Conservation (phyloP, 2,113 vertebrate species). For the Hippoglossus stenolepis region DNA sequence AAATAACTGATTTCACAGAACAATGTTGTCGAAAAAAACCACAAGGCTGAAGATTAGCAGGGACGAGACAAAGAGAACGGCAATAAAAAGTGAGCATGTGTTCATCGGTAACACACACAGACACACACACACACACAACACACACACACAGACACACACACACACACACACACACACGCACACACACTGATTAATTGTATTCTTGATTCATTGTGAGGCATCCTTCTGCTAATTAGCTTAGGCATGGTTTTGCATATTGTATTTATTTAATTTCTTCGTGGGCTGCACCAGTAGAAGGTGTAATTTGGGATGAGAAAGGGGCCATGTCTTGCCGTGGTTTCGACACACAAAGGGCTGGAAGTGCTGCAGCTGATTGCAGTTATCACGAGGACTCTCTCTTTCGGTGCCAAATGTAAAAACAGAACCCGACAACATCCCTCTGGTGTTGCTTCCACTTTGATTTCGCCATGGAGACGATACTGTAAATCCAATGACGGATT, state of each 20-base stretch:
- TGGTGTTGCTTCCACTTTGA: conserved; percentile 28
- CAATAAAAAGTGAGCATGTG: conserved; percentile 54
- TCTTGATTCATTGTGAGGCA: conserved; percentile 77
- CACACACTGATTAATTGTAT: conserved; percentile 78
- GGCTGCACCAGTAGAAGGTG: conserved; percentile 70
- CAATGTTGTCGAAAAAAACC: conserved; percentile 71
- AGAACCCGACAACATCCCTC: conserved; percentile 51
- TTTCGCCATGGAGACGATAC: conserved; percentile 19
- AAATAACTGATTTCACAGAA: conserved; percentile 65
- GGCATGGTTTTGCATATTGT: conserved; percentile 84
- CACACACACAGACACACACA: conserved; percentile 30
- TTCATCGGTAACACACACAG: conserved; percentile 30
- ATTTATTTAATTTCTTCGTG: conserved; percentile 82
- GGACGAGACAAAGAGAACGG: conserved; percentile 54
- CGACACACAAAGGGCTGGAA: conserved; percentile 55
- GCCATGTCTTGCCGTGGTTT: conserved; percentile 53
- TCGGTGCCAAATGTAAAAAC: conserved; percentile 54
- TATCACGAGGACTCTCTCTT: conserved; percentile 43
- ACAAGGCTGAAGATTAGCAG: conserved; percentile 67
- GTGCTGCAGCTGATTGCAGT: conserved; percentile 42
- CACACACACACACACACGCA: conserved; percentile 29
- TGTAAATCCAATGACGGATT: conserved; percentile 49
- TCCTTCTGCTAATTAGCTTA: conserved; percentile 82
- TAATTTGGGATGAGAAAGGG: conserved; percentile 71
- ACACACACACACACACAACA: too few relatives aligned